A percentile compares a stretch with the other conserved stretches of the same genome.
These are phyloP conservation scores for Lerista edwardsae DNA, from an alignment of 2,797 vertebrate genomes.

Conservation along the genomic window DNA sequence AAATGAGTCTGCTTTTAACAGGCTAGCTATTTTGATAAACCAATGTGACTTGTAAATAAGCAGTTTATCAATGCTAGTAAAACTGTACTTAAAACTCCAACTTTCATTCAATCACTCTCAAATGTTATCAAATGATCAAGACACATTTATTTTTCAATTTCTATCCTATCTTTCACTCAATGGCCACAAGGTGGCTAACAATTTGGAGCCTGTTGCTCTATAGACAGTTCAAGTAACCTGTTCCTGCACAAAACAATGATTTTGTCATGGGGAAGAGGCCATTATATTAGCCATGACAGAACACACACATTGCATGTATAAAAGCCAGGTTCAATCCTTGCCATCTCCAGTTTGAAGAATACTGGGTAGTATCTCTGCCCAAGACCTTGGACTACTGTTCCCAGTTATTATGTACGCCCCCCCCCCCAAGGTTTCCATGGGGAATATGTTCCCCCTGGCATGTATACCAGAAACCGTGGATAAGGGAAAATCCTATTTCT, in stretches of 20 bases:
- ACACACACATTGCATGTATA: background rate
- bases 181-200: no score
- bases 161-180: no score
- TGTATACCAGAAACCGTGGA: no score
- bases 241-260: background rate
- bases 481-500: no score
- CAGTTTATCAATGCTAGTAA: background rate
- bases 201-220: background rate
- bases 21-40: background rate
- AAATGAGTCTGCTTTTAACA: background rate
- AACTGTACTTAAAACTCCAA: background rate
- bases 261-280: background rate
- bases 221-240: no score
- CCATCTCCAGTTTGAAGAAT: background rate
- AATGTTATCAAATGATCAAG: background rate
- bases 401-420: no score
- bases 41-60: background rate
- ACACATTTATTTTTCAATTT: background rate
- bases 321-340: background rate
- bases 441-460: no score
- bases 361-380: background rate
- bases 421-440: no score
- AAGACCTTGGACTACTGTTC: background rate
- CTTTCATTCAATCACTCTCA: background rate
- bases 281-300: background rate